phyloP scores from a whole-genome alignment of 2,797 vertebrate species.

The Sebastiscus albofasciatus region DNA sequence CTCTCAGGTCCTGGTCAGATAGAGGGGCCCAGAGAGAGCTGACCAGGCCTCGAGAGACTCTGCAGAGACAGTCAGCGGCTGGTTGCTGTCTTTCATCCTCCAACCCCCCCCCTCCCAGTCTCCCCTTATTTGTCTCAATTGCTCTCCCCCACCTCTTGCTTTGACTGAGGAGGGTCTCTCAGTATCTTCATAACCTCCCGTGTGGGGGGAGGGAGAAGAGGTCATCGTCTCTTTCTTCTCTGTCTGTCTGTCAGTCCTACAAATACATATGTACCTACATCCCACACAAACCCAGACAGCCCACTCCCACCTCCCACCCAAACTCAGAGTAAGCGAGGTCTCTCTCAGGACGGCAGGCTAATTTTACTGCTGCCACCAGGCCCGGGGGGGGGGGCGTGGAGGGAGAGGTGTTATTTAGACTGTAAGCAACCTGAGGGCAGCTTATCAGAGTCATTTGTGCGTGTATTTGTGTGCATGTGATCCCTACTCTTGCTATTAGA shows the following conservation, averaged over 20 bases:
- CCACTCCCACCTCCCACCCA: neutral
- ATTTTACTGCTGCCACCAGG: conserved; percentile 54
- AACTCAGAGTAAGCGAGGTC: conserved; percentile 12
- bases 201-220: neutral
- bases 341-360: conserved; percentile 52
- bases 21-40: conserved; percentile 15
- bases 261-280: conserved; percentile 14
- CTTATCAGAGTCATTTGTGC: conserved; percentile 41
- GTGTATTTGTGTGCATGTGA: conserved; percentile 21
- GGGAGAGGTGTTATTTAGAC: conserved; percentile 61
- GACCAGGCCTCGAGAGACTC: conserved; percentile 42
- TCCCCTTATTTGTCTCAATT: neutral
- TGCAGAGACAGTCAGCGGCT: conserved; percentile 21
- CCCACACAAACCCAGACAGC: neutral
- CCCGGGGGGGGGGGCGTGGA: neutral
- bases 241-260: neutral
- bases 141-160: neutral
- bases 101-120: neutral
- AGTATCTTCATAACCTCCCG: neutral
- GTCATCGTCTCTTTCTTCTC: neutral
- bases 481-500: conserved; percentile 9
- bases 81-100: conserved; percentile 38
- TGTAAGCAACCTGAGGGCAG: conserved; percentile 23
- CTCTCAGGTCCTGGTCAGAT: conserved; percentile 56
- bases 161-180: conserved; percentile 13